These are phyloP conservation scores for Spinus olivaceus DNA, from an alignment of 2,797 vertebrate genomes.

Conservation along the genomic window DNA sequence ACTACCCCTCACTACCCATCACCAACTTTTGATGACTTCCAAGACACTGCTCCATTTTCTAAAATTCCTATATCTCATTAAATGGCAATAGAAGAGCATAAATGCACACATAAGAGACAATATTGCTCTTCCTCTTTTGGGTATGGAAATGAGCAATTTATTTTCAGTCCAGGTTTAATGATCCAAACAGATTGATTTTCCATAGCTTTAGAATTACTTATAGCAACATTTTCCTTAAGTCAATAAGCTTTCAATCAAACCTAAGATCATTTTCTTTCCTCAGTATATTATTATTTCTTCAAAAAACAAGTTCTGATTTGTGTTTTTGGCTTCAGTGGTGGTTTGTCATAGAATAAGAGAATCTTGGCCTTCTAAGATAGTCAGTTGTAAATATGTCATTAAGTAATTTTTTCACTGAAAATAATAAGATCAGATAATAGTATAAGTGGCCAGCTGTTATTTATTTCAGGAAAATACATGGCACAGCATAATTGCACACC, in stretches of 20 bases:
- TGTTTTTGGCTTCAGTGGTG: not conserved
- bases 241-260: not conserved
- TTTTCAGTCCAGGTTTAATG: not conserved
- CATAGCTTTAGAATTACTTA: not conserved
- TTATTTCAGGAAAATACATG: not conserved
- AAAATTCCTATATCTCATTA: not conserved
- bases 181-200: not conserved
- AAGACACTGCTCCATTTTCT: not conserved
- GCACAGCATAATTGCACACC: not conserved
- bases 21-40: not conserved
- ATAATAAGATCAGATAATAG: not conserved
- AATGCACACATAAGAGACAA: not conserved
- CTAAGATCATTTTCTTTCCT: not conserved
- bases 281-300: not conserved
- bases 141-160: not conserved
- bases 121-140: not conserved
- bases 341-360: not conserved
- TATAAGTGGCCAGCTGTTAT: not conserved
- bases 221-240: not conserved
- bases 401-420: not conserved
- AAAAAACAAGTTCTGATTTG: not conserved
- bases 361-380: not conserved
- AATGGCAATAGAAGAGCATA: not conserved
- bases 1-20: not conserved
- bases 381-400: not conserved